Evolutionary conservation across 2,113 vertebrate genomes (phyloP), one percentile per base, ranked within the genome.

Genomic region (Butorides virescens): DNA sequence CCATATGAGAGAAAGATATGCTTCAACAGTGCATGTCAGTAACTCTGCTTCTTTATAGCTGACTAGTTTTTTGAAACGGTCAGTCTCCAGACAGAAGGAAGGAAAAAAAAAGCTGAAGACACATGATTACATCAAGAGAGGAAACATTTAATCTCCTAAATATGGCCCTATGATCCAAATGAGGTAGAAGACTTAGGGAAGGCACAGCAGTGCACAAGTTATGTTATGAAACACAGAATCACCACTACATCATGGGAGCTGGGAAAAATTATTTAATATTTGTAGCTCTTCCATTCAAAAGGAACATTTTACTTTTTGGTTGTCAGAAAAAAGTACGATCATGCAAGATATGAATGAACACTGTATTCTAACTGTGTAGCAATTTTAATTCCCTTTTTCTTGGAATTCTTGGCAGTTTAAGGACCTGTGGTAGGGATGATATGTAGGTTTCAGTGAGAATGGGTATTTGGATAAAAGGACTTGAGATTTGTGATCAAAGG

Each of bases 121-220:
- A 80, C 91, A 76, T 78, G 14, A 83, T 90, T 34, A n/a, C 44
- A 75, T 81, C 27, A 59, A 86, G 18, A 55, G 85, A 53, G 30
- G 88, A 95, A 74, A 95, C 30, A 87, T 92, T 96, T 94, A 47
- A 65, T 8, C 91, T 92, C 80, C 63, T 77, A 77, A 77, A 55
- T 61, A 59, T 2, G 12, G 8, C 19, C 8, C 6, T 61, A 70
- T 77, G 30, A 88, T 92, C 15, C 70, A 95, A 95, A 62, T 42
- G 21, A 96, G 14, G 27, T 63, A 62, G 39, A 93, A 75, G 50
- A 72, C 29, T 71, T 79, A 61, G 44, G 30, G n/a, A n/a, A 87
- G 17, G 36, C 13, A 44, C 26, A 81, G 73, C 39, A 53, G 30
- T 36, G 53, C 58, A 71, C 30, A 72, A 61, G 73, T 82, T 71